phyloP scores from a whole-genome alignment of 2,888 invertebrate genomes.

The Boloria euphrosyne region DNA sequence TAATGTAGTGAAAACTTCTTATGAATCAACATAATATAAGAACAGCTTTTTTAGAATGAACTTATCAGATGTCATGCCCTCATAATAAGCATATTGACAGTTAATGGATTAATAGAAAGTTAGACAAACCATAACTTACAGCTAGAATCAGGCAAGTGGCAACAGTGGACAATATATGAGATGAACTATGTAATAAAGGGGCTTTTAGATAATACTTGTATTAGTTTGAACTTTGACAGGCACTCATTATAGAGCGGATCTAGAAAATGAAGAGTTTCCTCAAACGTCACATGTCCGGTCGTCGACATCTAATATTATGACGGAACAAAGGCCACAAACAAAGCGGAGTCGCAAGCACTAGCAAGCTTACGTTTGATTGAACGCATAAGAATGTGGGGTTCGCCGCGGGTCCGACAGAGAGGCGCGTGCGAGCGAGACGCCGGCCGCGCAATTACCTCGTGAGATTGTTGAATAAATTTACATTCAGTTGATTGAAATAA shows the following conservation, averaged over 20 bases:
- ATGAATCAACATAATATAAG: too few relatives aligned
- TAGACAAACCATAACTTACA: too few relatives aligned
- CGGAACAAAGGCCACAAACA: conserved; percentile 67
- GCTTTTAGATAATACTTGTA: background rate
- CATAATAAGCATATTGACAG: too few relatives aligned
- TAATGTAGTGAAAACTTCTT: too few relatives aligned
- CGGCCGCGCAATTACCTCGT: conserved; percentile 78
- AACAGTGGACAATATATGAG: too few relatives aligned
- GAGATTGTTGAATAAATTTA: conserved; percentile 83
- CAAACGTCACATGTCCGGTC: conserved; percentile 39
- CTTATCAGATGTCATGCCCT: too few relatives aligned
- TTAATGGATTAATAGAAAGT: too few relatives aligned
- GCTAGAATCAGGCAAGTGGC: too few relatives aligned
- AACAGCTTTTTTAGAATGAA: too few relatives aligned
- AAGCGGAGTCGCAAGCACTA: conserved; percentile 52
- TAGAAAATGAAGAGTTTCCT: conserved; percentile 42
- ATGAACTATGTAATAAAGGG: too few relatives aligned
- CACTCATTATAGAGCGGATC: conserved; percentile 28
- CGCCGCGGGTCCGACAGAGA: conserved; percentile 51
- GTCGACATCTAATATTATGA: conserved; percentile 62
- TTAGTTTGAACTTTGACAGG: conserved; percentile 1
- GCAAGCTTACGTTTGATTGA: conserved; percentile 76
- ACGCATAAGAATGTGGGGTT: conserved; percentile 78
- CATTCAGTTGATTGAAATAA: conserved; percentile 83
- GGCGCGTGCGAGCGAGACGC: conserved; percentile 54